Conservation (phyloP, 2,113 vertebrate genomes). For the Ophiodon elongatus region DNA sequence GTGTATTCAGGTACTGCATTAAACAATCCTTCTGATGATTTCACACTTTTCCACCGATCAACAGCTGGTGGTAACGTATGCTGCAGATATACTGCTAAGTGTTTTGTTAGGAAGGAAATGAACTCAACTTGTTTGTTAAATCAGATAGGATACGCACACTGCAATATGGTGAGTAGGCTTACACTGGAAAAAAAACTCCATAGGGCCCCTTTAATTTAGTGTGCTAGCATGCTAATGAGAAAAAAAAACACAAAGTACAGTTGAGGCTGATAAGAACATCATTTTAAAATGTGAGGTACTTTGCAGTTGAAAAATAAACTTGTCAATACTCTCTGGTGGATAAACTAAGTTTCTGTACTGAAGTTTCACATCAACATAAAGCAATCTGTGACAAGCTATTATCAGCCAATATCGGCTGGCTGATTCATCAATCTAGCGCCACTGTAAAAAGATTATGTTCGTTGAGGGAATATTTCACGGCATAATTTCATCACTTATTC, state of each 20-base stretch:
- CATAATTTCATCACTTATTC: slow-evolving; percentile 17
- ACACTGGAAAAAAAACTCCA: not conserved
- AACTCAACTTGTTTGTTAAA: not conserved
- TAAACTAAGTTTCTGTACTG: not conserved
- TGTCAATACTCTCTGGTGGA: not conserved
- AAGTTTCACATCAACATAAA: not conserved
- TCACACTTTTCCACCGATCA: not conserved
- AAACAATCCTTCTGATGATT: not conserved
- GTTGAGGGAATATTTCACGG: slow-evolving; percentile 11
- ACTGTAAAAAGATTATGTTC: not conserved
- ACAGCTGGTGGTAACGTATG: not conserved
- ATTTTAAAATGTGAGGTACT: not conserved
- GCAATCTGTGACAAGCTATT: not conserved
- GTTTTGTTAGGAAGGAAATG: not conserved
- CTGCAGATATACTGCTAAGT: not conserved
- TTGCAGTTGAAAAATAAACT: not conserved
- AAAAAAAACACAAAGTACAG: not conserved
- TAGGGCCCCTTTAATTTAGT: not conserved
- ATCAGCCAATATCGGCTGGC: not conserved
- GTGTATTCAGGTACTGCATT: not conserved
- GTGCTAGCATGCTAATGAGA: not conserved
- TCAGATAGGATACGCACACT: not conserved
- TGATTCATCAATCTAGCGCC: not conserved
- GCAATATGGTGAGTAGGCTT: not conserved
- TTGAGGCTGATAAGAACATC: not conserved